These are phyloP conservation scores for Thalassophryne amazonica DNA, from an alignment of 2,797 vertebrate genomes.

Conservation along the genomic window DNA sequence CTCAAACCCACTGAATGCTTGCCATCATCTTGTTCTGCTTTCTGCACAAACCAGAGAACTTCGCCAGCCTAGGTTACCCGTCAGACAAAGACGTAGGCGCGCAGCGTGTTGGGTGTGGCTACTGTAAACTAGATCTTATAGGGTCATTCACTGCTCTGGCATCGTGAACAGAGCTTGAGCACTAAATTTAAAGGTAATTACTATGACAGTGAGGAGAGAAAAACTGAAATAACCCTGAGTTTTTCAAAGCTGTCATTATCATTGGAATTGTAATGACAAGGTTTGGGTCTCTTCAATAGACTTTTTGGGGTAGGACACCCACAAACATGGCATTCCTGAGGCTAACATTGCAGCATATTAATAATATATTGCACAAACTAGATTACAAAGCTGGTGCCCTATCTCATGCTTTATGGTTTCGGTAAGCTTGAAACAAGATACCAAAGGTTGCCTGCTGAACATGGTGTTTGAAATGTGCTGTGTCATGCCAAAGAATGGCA, in stretches of 20 bases:
- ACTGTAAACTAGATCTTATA: constrained; percentile 76
- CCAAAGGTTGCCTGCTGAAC: constrained; percentile 52
- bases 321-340: constrained; percentile 82
- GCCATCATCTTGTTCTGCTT: constrained; percentile 57
- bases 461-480: constrained; percentile 55
- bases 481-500: constrained; percentile 52
- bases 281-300: constrained; percentile 79
- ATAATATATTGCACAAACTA: constrained; percentile 74
- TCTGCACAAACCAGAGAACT: constrained; percentile 45
- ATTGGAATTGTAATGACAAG: constrained; percentile 85
- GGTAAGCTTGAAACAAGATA: constrained; percentile 66
- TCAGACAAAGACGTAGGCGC: constrained; percentile 49
- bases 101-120: constrained; percentile 75
- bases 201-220: constrained; percentile 81
- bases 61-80: constrained; percentile 64
- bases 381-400: constrained; percentile 76
- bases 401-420: constrained; percentile 64
- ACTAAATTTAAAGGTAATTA: constrained; percentile 89
- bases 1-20: constrained; percentile 53
- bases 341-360: constrained; percentile 78
- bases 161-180: constrained; percentile 71
- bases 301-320: constrained; percentile 82
- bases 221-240: constrained; percentile 80
- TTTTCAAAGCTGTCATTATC: constrained; percentile 84
- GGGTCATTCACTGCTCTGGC: constrained; percentile 59